These are phyloP conservation scores for Parnassius smintheus DNA, from an alignment of 2,888 invertebrate genomes.

Conservation along the genomic window DNA sequence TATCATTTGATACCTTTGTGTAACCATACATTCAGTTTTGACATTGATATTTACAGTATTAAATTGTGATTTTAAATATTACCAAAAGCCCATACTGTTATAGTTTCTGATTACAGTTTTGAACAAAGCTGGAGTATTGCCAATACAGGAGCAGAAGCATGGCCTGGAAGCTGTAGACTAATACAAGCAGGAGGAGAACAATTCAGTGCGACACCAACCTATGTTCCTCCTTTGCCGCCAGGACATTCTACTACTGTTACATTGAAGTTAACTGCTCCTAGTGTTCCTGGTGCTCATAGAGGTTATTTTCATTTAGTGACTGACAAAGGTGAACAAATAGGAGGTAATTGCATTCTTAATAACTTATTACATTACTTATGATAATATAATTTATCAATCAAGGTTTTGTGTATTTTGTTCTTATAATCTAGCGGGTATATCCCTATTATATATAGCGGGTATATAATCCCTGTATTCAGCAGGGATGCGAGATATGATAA, in stretches of 20 bases:
- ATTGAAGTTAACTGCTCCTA: conserved; percentile 90
- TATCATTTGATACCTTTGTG: no score
- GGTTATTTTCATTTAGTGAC: conserved; percentile 96
- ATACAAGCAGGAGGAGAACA: conserved; percentile 85
- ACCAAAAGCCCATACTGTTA: conserved; percentile 24
- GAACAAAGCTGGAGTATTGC: conserved; percentile 93
- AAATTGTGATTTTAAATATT: not conserved
- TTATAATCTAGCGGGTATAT: no score
- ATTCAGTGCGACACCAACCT: conserved; percentile 72
- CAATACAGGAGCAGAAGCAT: conserved; percentile 92
- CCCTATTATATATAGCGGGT: no score
- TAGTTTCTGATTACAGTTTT: conserved; percentile 78
- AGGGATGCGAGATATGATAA: no score
- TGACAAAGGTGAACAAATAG: conserved; percentile 93
- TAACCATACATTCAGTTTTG: no score
- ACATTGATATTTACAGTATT: no score
- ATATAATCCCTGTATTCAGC: no score
- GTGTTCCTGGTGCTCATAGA: conserved; percentile 86
- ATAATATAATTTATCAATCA: no score
- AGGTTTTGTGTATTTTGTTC: no score
- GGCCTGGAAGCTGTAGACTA: conserved; percentile 93
- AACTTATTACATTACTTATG: no score
- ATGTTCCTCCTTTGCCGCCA: conserved; percentile 87
- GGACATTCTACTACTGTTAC: conserved; percentile 88
- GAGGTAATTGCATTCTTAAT: conserved; percentile 82